Evolutionary conservation across 2,113 vertebrate species (phyloP).

Genomic region (Sturnira hondurensis): DNA sequence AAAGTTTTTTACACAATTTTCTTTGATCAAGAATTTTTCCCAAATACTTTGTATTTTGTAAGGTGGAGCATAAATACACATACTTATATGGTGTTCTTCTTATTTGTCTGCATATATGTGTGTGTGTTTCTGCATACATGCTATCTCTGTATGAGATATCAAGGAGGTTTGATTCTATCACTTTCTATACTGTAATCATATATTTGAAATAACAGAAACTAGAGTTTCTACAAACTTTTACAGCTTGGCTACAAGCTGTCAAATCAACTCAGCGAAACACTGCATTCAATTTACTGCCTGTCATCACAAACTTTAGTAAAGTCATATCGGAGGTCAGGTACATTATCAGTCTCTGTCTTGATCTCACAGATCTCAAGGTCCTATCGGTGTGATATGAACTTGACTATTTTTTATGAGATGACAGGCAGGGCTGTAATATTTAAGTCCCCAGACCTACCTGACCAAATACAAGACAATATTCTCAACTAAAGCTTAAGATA

Average conservation of each 20-base stretch:
- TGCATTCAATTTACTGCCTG: slow-evolving; percentile 23
- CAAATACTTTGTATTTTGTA: background rate
- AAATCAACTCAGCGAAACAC: slow-evolving; percentile 40
- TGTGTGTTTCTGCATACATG: background rate
- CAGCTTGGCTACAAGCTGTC: slow-evolving; percentile 1
- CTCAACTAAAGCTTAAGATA: background rate
- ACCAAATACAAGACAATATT: background rate
- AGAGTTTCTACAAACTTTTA: slow-evolving; percentile 25
- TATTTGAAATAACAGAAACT: slow-evolving; percentile 12
- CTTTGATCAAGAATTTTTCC: background rate
- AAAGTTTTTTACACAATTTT: background rate
- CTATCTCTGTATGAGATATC: background rate
- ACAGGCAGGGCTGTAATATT: background rate
- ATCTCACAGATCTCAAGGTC: slow-evolving; percentile 29
- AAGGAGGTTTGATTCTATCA: background rate
- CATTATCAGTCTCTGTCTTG: slow-evolving; percentile 38
- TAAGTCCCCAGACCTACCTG: background rate
- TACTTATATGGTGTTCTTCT: background rate
- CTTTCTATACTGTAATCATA: background rate
- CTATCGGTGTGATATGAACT: slow-evolving; percentile 24
- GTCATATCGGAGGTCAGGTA: background rate
- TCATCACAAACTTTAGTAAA: slow-evolving; percentile 51
- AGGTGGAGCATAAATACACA: background rate
- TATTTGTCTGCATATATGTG: background rate
- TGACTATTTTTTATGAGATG: slow-evolving; percentile 34